Percentiles rank a stretch among this genome's conserved stretches.
Evolutionary conservation across 2,888 invertebrate genomes (phyloP).

Genomic region (Agonopterix heracliana): DNA sequence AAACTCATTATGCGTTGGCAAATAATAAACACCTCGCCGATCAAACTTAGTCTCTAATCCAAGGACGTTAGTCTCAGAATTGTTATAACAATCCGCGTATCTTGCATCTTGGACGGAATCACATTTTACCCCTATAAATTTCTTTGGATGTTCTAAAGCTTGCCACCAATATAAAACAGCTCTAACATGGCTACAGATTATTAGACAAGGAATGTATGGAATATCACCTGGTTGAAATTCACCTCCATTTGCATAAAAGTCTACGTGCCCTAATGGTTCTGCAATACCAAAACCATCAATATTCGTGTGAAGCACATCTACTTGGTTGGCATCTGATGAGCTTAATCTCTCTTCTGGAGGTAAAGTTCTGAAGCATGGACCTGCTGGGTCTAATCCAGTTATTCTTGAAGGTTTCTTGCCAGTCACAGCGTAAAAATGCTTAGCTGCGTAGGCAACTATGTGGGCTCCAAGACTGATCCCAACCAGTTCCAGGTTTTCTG

Average conservation of each 20-base stretch:
- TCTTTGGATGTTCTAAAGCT: constrained; percentile 57
- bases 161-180: constrained; percentile 60
- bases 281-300: constrained; percentile 68
- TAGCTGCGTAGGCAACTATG: constrained; percentile 45
- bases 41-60: constrained; percentile 51
- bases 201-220: constrained; percentile 50
- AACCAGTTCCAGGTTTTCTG: constrained; percentile 50
- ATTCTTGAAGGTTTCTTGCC: constrained; percentile 51
- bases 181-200: constrained; percentile 53
- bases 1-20: constrained; percentile 53
- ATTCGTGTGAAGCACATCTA: constrained; percentile 60
- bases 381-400: constrained; percentile 62
- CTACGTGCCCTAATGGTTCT: constrained; percentile 53
- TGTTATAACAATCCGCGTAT: constrained; percentile 52
- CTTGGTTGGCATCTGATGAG: constrained; percentile 39
- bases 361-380: constrained; percentile 55
- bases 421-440: constrained; percentile 46
- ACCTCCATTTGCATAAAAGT: constrained; percentile 62
- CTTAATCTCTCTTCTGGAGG: constrained; percentile 36
- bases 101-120: constrained; percentile 55
- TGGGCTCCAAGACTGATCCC: constrained; percentile 61
- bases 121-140: constrained; percentile 54
- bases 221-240: constrained; percentile 61
- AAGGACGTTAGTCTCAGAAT: constrained; percentile 41
- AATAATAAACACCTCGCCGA: constrained; percentile 51